Percentiles rank a stretch among this genome's conserved stretches.
Conservation (phyloP, 2,888 invertebrate species). For the Eutolmus rufibarbis region DNA sequence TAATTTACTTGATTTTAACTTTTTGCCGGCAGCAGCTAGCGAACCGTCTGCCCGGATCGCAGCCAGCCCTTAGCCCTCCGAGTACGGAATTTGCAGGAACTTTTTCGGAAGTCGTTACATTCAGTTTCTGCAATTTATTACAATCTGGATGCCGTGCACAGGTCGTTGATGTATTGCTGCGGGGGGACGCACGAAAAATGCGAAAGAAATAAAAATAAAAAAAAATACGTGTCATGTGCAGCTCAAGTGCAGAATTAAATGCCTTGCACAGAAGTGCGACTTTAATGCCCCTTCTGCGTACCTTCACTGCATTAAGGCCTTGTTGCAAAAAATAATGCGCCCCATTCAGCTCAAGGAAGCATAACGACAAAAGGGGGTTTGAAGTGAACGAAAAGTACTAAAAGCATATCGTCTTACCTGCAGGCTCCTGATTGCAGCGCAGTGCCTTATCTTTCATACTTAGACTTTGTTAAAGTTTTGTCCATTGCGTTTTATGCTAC, state of each 20-base stretch:
- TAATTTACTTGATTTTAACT: conserved; percentile 45
- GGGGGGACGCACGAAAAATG: not conserved
- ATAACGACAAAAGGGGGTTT: not conserved
- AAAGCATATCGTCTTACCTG: not conserved
- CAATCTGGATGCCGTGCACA: conserved; percentile 3
- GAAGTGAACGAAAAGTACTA: not conserved
- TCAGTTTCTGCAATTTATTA: conserved; percentile 36
- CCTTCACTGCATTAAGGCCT: not conserved
- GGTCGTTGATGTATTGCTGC: conserved; percentile 11
- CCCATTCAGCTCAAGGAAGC: not conserved
- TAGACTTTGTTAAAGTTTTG: not conserved
- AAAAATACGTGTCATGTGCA: conserved; percentile 34
- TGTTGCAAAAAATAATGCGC: not conserved
- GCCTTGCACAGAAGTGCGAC: not conserved
- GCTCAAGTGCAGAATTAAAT: not conserved
- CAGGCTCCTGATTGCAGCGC: not conserved
- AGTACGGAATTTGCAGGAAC: not conserved
- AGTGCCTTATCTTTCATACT: not conserved
- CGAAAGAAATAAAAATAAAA: conserved; percentile 19
- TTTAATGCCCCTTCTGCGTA: not conserved
- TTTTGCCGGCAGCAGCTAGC: not conserved
- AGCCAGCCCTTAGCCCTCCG: not conserved
- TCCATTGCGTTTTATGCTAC: not conserved
- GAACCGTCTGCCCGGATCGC: not conserved
- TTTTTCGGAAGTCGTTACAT: conserved; percentile 34